These are phyloP conservation scores for Dexiosoma caninum DNA, from an alignment of 2,888 invertebrate species.

Conservation along the genomic window DNA sequence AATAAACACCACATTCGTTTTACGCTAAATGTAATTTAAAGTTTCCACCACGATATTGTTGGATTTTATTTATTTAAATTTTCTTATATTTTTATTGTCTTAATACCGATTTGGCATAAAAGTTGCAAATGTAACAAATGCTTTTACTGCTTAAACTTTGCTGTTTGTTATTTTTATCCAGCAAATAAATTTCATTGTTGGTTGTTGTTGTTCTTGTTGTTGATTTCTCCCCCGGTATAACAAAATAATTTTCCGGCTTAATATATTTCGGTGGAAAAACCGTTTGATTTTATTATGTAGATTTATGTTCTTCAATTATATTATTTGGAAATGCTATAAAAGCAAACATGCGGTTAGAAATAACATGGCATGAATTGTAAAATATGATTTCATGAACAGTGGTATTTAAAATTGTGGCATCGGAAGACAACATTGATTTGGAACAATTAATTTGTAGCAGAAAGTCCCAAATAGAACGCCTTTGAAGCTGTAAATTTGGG, in stretches of 20 bases:
- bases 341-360: constrained; percentile 2
- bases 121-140: constrained; percentile 3
- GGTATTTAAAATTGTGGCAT: neutral
- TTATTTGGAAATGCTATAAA: neutral
- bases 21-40: constrained; percentile 4
- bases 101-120: constrained; percentile 4
- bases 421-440: too few species aligned
- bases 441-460: too few species aligned
- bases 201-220: neutral
- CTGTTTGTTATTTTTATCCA: neutral
- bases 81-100: neutral
- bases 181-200: neutral
- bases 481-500: too few species aligned
- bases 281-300: constrained; percentile 13
- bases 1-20: constrained; percentile 18
- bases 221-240: neutral
- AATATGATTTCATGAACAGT: neutral
- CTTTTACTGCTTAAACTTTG: neutral
- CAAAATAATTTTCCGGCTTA: constrained; percentile 12
- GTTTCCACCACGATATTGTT: neutral
- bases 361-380: neutral
- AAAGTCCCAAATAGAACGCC: too few species aligned
- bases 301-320: constrained; percentile 22
- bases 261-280: neutral
- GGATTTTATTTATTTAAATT: neutral